These are phyloP conservation scores for Littorina saxatilis DNA, from an alignment of 1,140 invertebrate genomes.

Conservation along the genomic window DNA sequence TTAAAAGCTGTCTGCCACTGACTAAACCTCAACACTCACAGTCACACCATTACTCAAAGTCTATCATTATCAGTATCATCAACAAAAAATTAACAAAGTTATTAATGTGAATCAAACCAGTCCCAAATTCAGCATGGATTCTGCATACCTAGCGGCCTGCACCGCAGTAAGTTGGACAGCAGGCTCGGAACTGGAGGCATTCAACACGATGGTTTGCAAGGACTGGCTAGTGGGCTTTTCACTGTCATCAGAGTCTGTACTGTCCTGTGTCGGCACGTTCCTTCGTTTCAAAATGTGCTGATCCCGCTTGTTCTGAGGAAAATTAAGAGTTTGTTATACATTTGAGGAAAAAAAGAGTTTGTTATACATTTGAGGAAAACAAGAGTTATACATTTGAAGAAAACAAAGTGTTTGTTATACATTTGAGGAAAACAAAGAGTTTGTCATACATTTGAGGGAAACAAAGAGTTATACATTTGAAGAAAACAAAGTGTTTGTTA, in stretches of 20 bases:
- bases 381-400: not conserved
- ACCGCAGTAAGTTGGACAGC: conserved; percentile 73
- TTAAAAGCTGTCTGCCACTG: too few species aligned
- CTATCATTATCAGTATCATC: too few species aligned
- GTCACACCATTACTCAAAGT: too few species aligned
- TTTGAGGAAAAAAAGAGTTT: not conserved
- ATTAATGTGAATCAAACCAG: too few species aligned
- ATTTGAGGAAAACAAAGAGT: too few species aligned
- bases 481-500: too few species aligned
- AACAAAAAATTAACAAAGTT: too few species aligned
- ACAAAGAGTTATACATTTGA: too few species aligned
- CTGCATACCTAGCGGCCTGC: conserved; percentile 76
- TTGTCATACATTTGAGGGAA: too few species aligned
- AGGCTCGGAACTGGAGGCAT: conserved; percentile 72
- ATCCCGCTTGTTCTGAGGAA: conserved; percentile 90
- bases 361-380: too few species aligned
- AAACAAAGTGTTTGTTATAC: not conserved
- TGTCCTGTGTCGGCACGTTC: conserved; percentile 83
- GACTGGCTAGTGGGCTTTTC: conserved; percentile 71
- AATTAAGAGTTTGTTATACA: not conserved
- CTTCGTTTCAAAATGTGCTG: conserved; percentile 96
- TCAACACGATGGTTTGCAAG: conserved; percentile 71
- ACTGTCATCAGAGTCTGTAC: conserved; percentile 74
- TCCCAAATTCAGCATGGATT: too few species aligned
- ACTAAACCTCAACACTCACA: too few species aligned